These are phyloP conservation scores for Siderastrea radians DNA, from an alignment of 92 coral and sea anemone species.

Conservation along the genomic window DNA sequence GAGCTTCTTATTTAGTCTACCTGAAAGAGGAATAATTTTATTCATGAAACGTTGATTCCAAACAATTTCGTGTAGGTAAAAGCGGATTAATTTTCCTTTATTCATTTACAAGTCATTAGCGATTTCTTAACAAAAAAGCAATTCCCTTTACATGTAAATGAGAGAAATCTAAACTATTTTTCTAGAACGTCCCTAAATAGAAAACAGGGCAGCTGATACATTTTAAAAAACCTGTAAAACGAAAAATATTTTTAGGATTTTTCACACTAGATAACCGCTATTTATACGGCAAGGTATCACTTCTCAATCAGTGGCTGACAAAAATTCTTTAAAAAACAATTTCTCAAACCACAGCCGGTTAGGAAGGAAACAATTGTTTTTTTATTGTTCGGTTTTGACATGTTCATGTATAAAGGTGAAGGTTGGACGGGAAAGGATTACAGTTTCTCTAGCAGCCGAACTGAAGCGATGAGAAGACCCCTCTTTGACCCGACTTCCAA, in stretches of 20 bases:
- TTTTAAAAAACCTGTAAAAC: slow-evolving; percentile 1
- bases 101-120: slow-evolving; percentile 34
- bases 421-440: not conserved
- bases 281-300: not conserved
- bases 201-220: slow-evolving; percentile 6
- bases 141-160: not conserved
- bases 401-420: not conserved
- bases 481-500: not conserved
- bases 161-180: not conserved
- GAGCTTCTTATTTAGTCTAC: not conserved
- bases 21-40: not conserved
- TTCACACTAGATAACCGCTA: not conserved
- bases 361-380: slow-evolving; percentile 9
- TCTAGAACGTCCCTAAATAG: not conserved
- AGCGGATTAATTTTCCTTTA: not conserved
- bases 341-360: not conserved
- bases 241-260: slow-evolving; percentile 15
- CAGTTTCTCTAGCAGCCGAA: not conserved
- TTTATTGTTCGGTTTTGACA: not conserved
- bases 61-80: not conserved
- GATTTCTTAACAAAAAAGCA: slow-evolving; percentile 8
- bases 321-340: not conserved
- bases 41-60: not conserved
- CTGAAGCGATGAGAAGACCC: not conserved
- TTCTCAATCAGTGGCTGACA: not conserved